phyloP scores from a whole-genome alignment of 2,797 vertebrate genomes.

The Tragopan temminckii region DNA sequence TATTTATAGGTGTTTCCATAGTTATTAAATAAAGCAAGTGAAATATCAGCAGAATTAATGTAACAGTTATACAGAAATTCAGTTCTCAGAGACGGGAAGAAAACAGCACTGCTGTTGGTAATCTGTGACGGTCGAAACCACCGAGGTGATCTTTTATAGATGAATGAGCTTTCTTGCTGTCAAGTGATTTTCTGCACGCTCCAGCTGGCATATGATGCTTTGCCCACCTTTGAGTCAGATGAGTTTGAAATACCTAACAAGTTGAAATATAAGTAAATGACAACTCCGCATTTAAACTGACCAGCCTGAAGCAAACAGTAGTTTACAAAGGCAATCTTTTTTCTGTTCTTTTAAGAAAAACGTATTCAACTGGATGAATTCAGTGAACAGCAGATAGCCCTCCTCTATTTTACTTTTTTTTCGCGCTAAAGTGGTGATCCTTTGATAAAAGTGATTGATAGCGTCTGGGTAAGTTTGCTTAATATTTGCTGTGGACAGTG shows the following conservation, averaged over 20 bases:
- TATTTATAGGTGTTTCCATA: neutral
- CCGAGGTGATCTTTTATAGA: neutral
- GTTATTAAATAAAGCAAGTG: neutral
- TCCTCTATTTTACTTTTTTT: neutral
- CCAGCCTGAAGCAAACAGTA: neutral
- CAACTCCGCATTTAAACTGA: neutral
- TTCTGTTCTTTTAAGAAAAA: neutral
- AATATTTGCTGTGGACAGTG: conserved; percentile 69
- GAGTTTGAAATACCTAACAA: neutral
- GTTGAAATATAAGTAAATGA: neutral
- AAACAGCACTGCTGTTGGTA: neutral
- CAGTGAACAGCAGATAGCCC: neutral
- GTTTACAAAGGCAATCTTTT: neutral
- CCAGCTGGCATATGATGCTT: neutral
- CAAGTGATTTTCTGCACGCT: neutral
- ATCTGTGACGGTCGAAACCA: neutral
- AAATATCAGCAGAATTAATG: neutral
- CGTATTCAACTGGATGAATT: neutral
- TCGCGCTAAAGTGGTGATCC: neutral
- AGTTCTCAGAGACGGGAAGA: neutral
- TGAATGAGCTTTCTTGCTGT: neutral
- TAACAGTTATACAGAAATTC: neutral
- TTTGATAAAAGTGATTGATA: conserved; percentile 71
- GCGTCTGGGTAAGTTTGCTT: conserved; percentile 67
- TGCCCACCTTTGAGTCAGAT: neutral